Percentiles rank a stretch among this genome's conserved stretches.
These are phyloP conservation scores for Dicentrarchus labrax DNA, from an alignment of 2,113 vertebrate genomes.

Conservation along the genomic window DNA sequence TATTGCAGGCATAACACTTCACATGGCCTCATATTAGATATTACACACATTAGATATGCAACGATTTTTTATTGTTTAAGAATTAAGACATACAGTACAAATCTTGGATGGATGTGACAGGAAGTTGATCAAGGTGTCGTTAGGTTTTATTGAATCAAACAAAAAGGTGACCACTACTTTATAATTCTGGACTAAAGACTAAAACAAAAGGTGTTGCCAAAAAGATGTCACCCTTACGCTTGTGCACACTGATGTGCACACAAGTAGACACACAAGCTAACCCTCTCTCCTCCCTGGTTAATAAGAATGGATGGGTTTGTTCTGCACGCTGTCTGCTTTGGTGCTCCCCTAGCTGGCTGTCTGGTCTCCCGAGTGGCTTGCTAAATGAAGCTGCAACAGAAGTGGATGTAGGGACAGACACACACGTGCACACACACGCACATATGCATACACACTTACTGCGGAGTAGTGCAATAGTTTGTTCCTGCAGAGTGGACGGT, in stretches of 20 bases:
- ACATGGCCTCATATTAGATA: not conserved
- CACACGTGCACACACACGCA: conserved; percentile 7
- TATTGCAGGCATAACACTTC: not conserved
- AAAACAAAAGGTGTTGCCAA: not conserved
- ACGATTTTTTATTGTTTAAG: not conserved
- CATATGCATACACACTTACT: not conserved
- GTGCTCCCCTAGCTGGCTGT: conserved; percentile 43
- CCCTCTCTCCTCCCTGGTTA: conserved; percentile 57
- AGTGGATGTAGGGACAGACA: conserved; percentile 24
- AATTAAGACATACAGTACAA: not conserved
- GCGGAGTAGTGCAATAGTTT: conserved; percentile 6
- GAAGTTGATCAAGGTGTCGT: not conserved
- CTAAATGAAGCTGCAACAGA: conserved; percentile 70
- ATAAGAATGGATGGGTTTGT: conserved; percentile 74
- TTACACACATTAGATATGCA: not conserved
- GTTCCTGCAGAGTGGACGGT: conserved; percentile 4
- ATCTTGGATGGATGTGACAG: not conserved
- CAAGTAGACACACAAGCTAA: not conserved
- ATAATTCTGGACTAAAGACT: not conserved
- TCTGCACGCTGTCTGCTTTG: conserved; percentile 61
- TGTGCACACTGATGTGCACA: conserved; percentile 3
- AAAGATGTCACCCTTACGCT: conserved; percentile 9
- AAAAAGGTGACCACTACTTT: not conserved
- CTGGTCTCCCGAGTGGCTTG: conserved; percentile 51
- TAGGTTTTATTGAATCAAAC: not conserved